Evolutionary conservation across 2,797 vertebrate genomes (phyloP).

Genomic region (Schizopygopsis pylzovi): DNA sequence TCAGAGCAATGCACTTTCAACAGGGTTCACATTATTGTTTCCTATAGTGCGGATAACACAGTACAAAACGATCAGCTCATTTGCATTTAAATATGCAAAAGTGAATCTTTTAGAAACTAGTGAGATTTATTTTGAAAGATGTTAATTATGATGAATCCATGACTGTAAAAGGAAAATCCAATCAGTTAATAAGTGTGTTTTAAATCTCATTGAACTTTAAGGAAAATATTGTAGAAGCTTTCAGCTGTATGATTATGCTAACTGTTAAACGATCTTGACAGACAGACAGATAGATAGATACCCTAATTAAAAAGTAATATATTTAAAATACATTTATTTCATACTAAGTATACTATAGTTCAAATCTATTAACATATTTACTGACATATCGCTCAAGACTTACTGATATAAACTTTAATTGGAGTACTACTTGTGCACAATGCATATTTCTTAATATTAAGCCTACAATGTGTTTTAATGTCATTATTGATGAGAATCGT

Average conservation of each 20-base stretch:
- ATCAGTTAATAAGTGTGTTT: not conserved
- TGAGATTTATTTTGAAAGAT: not conserved
- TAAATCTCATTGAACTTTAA: not conserved
- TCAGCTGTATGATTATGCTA: not conserved
- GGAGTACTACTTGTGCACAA: too few species aligned
- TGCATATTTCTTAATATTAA: too few species aligned
- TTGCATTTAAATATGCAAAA: not conserved
- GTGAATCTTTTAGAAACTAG: not conserved
- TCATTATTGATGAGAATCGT: too few species aligned
- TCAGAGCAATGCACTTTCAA: not conserved
- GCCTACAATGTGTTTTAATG: too few species aligned
- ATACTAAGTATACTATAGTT: too few species aligned
- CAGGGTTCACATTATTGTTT: not conserved
- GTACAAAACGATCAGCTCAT: not conserved
- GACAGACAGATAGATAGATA: not conserved
- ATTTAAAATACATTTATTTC: not conserved
- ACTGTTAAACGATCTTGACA: not conserved
- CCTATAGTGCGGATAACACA: conserved; percentile 2
- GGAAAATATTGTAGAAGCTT: not conserved
- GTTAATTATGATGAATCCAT: not conserved
- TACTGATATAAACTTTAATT: too few species aligned
- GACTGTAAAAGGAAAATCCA: not conserved
- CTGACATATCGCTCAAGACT: too few species aligned
- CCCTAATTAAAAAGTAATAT: too few species aligned
- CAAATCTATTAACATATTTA: too few species aligned